Conservation (phyloP, 2,888 invertebrate genomes). For the Microctonus aethiopoides region DNA sequence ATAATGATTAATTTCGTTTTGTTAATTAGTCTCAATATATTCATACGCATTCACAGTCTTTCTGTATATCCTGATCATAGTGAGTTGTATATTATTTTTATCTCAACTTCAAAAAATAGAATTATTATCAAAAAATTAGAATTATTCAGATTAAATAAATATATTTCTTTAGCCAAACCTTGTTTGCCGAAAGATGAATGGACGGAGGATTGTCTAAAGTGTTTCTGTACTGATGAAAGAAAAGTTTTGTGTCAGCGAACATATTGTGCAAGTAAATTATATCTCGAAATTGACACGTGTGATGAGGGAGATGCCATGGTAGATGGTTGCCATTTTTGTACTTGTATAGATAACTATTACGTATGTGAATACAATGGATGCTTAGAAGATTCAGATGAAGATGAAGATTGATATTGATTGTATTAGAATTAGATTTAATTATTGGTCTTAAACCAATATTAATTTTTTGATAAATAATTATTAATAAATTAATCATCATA, state of each 20-base stretch:
- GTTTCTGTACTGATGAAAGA: slow-evolving; percentile 35
- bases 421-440: no score
- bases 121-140: neutral
- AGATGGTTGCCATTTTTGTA: slow-evolving; percentile 36
- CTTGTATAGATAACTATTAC: slow-evolving; percentile 34
- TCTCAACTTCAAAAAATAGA: no score
- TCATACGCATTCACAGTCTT: slow-evolving; percentile 29
- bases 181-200: slow-evolving; percentile 43
- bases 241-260: slow-evolving; percentile 37
- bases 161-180: slow-evolving; percentile 32
- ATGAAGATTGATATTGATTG: neutral
- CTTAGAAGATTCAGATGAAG: neutral
- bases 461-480: no score
- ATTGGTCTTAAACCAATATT: no score
- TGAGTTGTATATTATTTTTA: slow-evolving; percentile 21
- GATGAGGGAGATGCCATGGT: slow-evolving; percentile 34
- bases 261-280: slow-evolving; percentile 39
- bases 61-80: slow-evolving; percentile 39
- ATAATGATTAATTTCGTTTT: neutral
- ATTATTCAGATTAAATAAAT: neutral
- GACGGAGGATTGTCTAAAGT: slow-evolving; percentile 45
- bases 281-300: slow-evolving; percentile 33
- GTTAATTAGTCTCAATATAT: slow-evolving; percentile 32
- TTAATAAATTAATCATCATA: no score
- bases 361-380: slow-evolving; percentile 22